Evolutionary conservation across 2,797 vertebrate species (phyloP), one percentile per base, ranked within the genome.

Genomic region (Chaunax sp.): DNA sequence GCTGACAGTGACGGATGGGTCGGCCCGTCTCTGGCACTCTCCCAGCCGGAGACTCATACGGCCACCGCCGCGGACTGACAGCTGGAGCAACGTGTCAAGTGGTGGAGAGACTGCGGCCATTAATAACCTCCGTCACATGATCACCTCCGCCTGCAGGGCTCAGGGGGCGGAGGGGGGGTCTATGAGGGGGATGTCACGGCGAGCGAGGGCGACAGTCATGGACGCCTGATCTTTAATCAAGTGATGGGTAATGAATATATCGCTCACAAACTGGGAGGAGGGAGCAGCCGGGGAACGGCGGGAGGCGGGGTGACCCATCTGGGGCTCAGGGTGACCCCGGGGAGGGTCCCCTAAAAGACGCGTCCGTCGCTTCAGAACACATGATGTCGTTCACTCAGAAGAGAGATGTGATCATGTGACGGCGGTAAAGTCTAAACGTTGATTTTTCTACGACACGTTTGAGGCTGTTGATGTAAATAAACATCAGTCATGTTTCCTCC

Each of bases 1-100:
- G 92, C 92, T 97, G 97, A 99, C 97, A 99, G 96, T 98, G 97
- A 99, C 96, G 95, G 96, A 99, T 98, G 96, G 96, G 93, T 90
- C 91, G 81, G 89, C 92, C 94, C 84, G 15, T 92, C 94, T 92
- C 95, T 95, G 96, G 95, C 96, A 97, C 95, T 96, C 94, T 95
- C 95, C 95, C 96, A 94, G 94, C 92, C 93, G 84, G 92, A 95
- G 95, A 95, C 95, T 96, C 95, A 95, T 95, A 93, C 76, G 91
- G 95, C 95, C 90, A 89, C 92, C 86, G 94, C 94, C 92, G 92
- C 94, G 81, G 95, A 98, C 95, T 97, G 97, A 98, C 97, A 98
- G 97, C 96, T 95, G 95, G 97, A 97, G 97, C 96, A 94, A 95
- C 90, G 94, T 98, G 97, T 98, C 96, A 97, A 98, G 96, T 98